Evolutionary conservation across 2,113 vertebrate species (phyloP).

Genomic region (Empidonax alnorum): DNA sequence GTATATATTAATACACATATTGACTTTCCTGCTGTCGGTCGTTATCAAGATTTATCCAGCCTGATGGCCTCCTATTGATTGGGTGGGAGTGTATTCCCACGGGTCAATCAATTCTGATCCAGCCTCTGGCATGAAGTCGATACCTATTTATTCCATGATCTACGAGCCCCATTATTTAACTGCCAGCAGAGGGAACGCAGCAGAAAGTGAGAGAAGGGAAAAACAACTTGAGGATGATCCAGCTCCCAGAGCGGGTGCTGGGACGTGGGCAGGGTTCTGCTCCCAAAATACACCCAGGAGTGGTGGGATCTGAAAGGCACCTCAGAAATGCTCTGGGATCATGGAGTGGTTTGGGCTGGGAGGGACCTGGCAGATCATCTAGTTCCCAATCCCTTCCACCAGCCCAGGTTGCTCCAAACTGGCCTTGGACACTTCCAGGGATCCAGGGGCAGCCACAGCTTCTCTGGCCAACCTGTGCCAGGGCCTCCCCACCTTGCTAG

Average conservation of each 20-base stretch:
- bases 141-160: conserved; percentile 81
- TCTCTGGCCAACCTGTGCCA: neutral
- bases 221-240: neutral
- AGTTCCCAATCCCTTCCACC: neutral
- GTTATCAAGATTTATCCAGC: conserved; percentile 78
- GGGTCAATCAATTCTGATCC: conserved; percentile 75
- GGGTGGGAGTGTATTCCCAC: conserved; percentile 56
- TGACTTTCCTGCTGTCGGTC: conserved; percentile 64
- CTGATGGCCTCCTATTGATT: conserved; percentile 67
- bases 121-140: conserved; percentile 70
- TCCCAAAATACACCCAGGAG: neutral
- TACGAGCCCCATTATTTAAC: conserved; percentile 64
- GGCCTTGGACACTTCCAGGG: neutral
- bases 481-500: neutral
- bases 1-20: conserved; percentile 68
- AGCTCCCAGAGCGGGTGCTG: fast-evolving
- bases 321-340: fast-evolving
- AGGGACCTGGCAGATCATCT: no score
- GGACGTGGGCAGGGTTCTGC: fast-evolving
- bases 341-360: neutral
- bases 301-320: fast-evolving
- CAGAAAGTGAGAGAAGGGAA: neutral
- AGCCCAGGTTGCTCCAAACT: fast-evolving
- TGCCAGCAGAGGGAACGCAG: neutral
- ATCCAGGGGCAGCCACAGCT: neutral